Percentiles rank a stretch among this genome's conserved stretches.
Conservation (phyloP, 2,888 invertebrate species). For the Melipona bicolor region DNA sequence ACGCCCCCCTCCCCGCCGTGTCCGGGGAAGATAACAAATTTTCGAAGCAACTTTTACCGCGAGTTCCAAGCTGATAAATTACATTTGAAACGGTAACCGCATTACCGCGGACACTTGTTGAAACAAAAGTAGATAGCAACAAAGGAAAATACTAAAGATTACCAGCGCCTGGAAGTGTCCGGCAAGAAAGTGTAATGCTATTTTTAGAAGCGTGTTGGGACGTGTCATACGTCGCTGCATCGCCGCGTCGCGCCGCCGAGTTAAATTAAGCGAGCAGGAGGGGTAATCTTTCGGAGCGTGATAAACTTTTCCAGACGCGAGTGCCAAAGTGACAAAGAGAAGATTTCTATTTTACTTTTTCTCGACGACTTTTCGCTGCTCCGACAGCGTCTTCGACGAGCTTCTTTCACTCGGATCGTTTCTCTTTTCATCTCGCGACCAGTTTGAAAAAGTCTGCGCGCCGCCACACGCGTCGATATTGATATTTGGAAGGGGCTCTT, state of each 20-base stretch:
- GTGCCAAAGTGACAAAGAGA: not conserved
- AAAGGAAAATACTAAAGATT: not conserved
- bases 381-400: not conserved
- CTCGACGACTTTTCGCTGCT: not conserved
- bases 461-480: not conserved
- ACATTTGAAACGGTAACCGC: not conserved
- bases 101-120: not conserved
- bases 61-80: not conserved
- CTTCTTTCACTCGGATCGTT: not conserved
- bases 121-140: not conserved
- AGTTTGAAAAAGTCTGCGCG: not conserved
- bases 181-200: not conserved
- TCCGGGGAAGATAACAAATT: not conserved
- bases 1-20: not conserved
- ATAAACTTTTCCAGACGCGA: not conserved
- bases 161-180: not conserved
- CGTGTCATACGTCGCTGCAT: not conserved
- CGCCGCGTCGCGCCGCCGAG: not conserved
- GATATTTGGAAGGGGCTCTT: not conserved
- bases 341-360: not conserved
- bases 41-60: not conserved
- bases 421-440: not conserved
- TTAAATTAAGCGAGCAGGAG: not conserved
- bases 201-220: not conserved
- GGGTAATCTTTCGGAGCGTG: not conserved